Base-by-base conservation (phyloP, 2,113 vertebrate species). In the Tylochromis polylepis region DNA sequence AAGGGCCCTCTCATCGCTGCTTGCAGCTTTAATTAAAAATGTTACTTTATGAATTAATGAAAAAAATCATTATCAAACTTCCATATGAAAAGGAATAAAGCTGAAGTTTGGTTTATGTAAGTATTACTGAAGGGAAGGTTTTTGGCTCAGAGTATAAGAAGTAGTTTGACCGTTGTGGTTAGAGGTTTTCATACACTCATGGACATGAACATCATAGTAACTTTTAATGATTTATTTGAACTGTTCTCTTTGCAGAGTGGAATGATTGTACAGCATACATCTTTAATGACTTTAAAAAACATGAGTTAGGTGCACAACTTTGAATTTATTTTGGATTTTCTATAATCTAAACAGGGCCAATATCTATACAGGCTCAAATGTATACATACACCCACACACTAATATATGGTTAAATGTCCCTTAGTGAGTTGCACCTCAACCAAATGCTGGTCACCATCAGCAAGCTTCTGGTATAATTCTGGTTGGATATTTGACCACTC, bases 331-430 rank as follows among this genome's bases (percentile, higher is more conserved):
- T 46, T 27, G 0, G 5, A 72, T 72, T 18, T 27, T 46, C 65
- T 46, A 3, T 43, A 4, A 43, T 43, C 11, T 4, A 12, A 11
- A 43, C 9, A 41, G 41, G 4, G 11, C 12, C 11, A 43, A 43
- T 12, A 43, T 43, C 11, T 11, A 72, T 0, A 16, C 22, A 72
- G 0, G 22, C 2, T 24, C 38, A 43, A 5, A 43, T 22, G 20
- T 38, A 70, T 43, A 24, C 65, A 70, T 41, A 41, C 10, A 11
- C 38, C 38, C 11, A 36, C 36, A 43, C 36, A 24, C 12, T 70
- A 70, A 70, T 24, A 70, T 0, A 10, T 6, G 36, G 65, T 70
- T 70, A 70, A 43, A 70, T 70, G 65, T 43, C 65, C 62, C 34
- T 15, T 41, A 67, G 62, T 20, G 41, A 15, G 31, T 9, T 67